phyloP scores from a whole-genome alignment of 1,140 invertebrate species.

The Sarcophaga bullata region DNA sequence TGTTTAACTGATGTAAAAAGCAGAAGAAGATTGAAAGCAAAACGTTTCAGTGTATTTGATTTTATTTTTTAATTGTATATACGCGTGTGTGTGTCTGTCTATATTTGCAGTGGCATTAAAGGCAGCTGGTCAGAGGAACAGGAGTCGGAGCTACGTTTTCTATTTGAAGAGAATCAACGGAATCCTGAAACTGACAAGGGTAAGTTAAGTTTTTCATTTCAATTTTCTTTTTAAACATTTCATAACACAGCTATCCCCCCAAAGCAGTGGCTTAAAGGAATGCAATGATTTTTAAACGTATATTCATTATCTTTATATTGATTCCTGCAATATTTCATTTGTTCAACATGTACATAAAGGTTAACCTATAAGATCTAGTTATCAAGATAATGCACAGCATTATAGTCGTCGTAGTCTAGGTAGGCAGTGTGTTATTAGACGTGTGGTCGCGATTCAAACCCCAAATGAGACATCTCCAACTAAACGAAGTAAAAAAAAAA shows the following conservation, averaged over 20 bases:
- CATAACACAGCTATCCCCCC: background rate
- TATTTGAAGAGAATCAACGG: conserved; percentile 86
- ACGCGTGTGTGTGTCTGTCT: background rate
- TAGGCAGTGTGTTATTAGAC: too few relatives aligned
- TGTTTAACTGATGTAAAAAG: background rate
- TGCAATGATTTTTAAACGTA: conserved; percentile 6
- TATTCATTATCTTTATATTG: too few relatives aligned
- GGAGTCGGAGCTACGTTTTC: conserved; percentile 81
- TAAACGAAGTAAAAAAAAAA: too few relatives aligned
- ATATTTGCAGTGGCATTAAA: conserved; percentile 54
- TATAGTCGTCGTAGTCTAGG: too few relatives aligned
- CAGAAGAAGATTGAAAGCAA: background rate
- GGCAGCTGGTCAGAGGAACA: conserved; percentile 84
- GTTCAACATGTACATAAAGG: too few relatives aligned
- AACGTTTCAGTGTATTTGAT: conserved; percentile 25
- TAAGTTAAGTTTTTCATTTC: conserved; percentile 54
- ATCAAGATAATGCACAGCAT: too few relatives aligned
- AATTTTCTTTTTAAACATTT: conserved; percentile 36
- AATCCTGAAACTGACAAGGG: conserved; percentile 73
- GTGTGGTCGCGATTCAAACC: too few relatives aligned
- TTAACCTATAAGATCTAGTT: too few relatives aligned
- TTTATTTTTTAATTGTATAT: conserved; percentile 27
- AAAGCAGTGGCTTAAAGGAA: conserved; percentile 45
- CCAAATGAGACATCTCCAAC: too few relatives aligned
- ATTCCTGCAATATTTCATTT: too few relatives aligned